Conservation (phyloP, 2,888 invertebrate genomes). For the Ormyrus pomaceus region DNA sequence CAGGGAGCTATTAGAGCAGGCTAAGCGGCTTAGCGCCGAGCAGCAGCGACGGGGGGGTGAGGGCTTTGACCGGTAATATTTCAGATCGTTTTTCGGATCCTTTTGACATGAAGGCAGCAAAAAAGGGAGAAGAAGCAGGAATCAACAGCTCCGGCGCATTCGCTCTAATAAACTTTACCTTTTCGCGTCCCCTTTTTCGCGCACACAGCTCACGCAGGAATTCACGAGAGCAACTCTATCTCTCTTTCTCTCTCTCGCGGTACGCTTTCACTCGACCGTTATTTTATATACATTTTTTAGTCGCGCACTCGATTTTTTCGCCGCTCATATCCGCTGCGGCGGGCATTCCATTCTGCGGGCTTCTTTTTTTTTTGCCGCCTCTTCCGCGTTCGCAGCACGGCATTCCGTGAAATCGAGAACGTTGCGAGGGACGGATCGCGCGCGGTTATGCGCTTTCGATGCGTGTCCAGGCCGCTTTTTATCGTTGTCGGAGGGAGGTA, state of each 20-base stretch:
- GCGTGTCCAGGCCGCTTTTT: constrained; percentile 8
- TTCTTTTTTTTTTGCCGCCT: background rate
- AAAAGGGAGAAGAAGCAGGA: background rate
- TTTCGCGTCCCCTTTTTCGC: constrained; percentile 43
- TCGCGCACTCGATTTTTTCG: constrained; percentile 14
- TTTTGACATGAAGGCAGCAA: background rate
- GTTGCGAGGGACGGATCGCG: background rate
- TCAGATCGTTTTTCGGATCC: constrained; percentile 7
- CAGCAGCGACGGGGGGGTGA: too few relatives aligned
- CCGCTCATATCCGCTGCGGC: constrained; percentile 6
- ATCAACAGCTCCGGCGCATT: constrained; percentile 3
- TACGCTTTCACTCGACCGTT: constrained; percentile 22
- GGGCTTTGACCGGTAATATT: constrained; percentile 30
- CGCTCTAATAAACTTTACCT: constrained; percentile 54
- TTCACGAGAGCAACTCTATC: too few relatives aligned
- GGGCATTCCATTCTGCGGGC: background rate
- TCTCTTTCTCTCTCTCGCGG: background rate
- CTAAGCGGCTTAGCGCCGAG: constrained; percentile 19
- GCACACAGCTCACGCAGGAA: background rate
- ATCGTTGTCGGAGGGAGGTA: background rate
- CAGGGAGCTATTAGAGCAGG: constrained; percentile 7
- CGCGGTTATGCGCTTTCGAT: background rate
- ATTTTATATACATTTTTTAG: constrained; percentile 40
- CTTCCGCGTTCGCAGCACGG: background rate
- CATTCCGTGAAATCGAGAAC: constrained; percentile 38